Conservation (phyloP, 1,140 invertebrate species). For the Heliconius himera region DNA sequence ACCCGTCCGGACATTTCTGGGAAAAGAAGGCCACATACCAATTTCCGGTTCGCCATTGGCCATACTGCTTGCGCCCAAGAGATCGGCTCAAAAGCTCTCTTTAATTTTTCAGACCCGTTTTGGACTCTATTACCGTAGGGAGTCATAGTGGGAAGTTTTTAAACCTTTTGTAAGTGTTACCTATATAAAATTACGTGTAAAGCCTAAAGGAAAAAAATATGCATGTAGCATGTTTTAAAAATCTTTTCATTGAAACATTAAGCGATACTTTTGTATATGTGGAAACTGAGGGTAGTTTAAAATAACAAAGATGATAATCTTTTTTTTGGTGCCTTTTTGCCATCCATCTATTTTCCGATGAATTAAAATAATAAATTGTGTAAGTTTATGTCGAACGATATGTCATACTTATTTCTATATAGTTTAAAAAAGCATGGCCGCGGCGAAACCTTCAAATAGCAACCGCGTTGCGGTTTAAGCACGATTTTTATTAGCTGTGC, state of each 20-base stretch:
- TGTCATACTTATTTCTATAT: background rate
- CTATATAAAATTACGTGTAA: background rate
- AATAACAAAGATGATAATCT: background rate
- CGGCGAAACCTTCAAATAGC: background rate
- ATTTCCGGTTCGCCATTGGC: constrained; percentile 56
- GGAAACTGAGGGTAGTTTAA: background rate
- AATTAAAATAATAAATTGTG: no score
- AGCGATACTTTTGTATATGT: background rate
- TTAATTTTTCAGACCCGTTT: constrained; percentile 45
- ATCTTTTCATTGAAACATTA: background rate
- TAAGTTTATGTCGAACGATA: no score
- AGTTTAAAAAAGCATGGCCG: background rate
- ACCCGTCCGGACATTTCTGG: constrained; percentile 62
- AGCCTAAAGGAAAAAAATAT: background rate
- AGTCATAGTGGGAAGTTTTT: background rate
- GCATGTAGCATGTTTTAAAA: background rate
- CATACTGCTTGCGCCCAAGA: constrained; percentile 40
- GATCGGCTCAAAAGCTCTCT: constrained; percentile 47
- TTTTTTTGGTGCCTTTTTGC: no score
- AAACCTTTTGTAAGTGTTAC: background rate
- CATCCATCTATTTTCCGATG: no score
- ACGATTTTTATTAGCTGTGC: background rate
- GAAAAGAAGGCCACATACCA: constrained; percentile 79
- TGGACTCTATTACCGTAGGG: constrained; percentile 18
- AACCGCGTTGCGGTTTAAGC: background rate